phyloP scores from a whole-genome alignment of 2,113 vertebrate genomes.

The Stercorarius parasiticus region DNA sequence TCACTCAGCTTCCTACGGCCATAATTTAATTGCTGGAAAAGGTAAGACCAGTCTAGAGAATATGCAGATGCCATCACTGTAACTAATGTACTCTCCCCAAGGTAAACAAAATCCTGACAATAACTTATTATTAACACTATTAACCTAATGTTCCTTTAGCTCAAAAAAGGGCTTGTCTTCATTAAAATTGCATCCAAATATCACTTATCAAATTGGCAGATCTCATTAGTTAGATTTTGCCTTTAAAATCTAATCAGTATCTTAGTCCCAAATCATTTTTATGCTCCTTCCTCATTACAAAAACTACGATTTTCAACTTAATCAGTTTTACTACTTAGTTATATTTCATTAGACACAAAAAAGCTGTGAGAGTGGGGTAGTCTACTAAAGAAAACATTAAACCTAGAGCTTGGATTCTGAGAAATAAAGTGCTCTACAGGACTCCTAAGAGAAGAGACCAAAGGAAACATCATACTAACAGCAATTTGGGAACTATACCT shows the following conservation, averaged over 20 bases:
- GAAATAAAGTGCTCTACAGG: not conserved
- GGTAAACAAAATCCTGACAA: slow-evolving; percentile 34
- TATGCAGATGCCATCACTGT: not conserved
- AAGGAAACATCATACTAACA: not conserved
- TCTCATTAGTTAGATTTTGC: slow-evolving; percentile 23
- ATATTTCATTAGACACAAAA: slow-evolving; percentile 36
- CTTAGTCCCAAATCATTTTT: slow-evolving; percentile 19
- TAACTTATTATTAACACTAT: not conserved
- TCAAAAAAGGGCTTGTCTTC: slow-evolving; percentile 12
- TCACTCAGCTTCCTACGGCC: not conserved
- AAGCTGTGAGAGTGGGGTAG: not conserved
- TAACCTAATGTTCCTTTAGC: not conserved
- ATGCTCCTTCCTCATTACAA: slow-evolving; percentile 25
- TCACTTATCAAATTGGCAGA: slow-evolving; percentile 29
- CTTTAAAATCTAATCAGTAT: slow-evolving; percentile 49
- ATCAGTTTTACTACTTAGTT: slow-evolving; percentile 13
- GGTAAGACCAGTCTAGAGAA: not conserved
- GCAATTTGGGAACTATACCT: not conserved
- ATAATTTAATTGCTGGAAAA: not conserved
- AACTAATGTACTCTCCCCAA: not conserved
- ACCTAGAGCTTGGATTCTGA: not conserved
- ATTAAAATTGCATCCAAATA: slow-evolving; percentile 12
- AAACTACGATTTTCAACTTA: slow-evolving; percentile 32
- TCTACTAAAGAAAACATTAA: not conserved
- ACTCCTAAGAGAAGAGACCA: not conserved